phyloP scores from a whole-genome alignment of 2,113 vertebrate species.

The Eubucco bourcierii region DNA sequence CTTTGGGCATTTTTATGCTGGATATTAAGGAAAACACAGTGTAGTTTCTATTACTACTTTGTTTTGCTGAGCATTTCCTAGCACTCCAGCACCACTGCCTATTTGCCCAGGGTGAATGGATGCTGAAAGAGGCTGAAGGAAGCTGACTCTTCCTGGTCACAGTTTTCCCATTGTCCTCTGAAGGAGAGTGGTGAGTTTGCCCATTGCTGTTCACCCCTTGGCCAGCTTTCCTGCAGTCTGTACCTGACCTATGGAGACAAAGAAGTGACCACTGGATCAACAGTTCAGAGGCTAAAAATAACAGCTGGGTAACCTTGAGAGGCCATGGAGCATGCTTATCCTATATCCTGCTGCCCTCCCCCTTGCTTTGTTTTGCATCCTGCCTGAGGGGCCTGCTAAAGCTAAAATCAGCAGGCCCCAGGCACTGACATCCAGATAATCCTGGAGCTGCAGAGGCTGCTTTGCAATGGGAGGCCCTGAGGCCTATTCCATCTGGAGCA shows the following conservation, averaged over 20 bases:
- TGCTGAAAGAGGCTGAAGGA: background rate
- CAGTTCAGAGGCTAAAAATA: background rate
- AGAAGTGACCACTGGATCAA: background rate
- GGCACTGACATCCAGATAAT: background rate
- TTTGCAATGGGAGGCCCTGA: background rate
- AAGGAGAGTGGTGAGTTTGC: background rate
- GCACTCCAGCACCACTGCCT: background rate
- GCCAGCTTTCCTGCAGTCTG: background rate
- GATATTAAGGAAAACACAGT: background rate
- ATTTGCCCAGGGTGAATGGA: background rate
- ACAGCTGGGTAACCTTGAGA: background rate
- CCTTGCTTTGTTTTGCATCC: background rate
- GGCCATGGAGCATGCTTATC: background rate
- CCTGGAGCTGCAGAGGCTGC: background rate
- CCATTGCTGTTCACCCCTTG: background rate
- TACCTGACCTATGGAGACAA: background rate
- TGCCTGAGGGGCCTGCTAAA: background rate
- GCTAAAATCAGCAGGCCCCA: background rate
- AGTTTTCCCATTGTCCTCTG: background rate
- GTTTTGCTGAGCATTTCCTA: background rate
- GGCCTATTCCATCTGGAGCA: background rate
- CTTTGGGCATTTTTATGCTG: background rate
- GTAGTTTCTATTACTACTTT: background rate
- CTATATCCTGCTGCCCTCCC: rapidly evolving
- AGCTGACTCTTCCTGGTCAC: background rate